Percentiles rank a stretch among this genome's conserved stretches.
These are phyloP conservation scores for Linnaemya vulpina DNA, from an alignment of 2,888 invertebrate genomes.

Conservation along the genomic window DNA sequence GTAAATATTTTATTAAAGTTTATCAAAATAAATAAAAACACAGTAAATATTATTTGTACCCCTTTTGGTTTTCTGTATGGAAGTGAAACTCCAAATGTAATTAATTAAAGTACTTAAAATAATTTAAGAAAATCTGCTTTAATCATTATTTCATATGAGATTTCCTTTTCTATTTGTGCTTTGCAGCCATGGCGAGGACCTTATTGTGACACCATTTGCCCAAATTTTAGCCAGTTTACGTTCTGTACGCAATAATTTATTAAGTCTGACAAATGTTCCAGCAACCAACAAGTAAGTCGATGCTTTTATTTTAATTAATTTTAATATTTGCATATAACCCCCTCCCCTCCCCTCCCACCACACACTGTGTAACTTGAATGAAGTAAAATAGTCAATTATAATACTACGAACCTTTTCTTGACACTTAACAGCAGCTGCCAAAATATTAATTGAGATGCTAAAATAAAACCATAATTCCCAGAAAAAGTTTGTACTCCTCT, in stretches of 20 bases:
- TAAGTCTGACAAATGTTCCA: slow-evolving; percentile 96
- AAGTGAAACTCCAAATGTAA: too few species aligned
- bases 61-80: neutral
- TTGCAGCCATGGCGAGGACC: slow-evolving; percentile 95
- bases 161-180: slow-evolving; percentile 30
- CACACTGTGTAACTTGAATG: neutral
- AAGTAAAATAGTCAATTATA: slow-evolving; percentile 13
- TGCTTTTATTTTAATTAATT: slow-evolving; percentile 56
- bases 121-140: neutral
- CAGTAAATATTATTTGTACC: too few species aligned
- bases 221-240: slow-evolving; percentile 99
- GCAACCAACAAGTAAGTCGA: slow-evolving; percentile 88
- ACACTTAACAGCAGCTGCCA: slow-evolving; percentile 65
- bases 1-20: too few species aligned
- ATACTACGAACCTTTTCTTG: slow-evolving; percentile 32
- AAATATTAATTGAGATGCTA: slow-evolving; percentile 38
- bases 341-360: neutral
- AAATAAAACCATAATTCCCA: slow-evolving; percentile 32
- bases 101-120: too few species aligned
- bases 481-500: neutral
- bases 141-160: neutral
- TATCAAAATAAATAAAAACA: neutral
- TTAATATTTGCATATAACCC: slow-evolving; percentile 42
- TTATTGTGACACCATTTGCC: slow-evolving; percentile 99
- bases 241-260: slow-evolving; percentile 98